Percentiles rank a stretch among this genome's conserved stretches.
phyloP scores from a whole-genome alignment of 2,888 invertebrate species.

The Cephus pulcher region DNA sequence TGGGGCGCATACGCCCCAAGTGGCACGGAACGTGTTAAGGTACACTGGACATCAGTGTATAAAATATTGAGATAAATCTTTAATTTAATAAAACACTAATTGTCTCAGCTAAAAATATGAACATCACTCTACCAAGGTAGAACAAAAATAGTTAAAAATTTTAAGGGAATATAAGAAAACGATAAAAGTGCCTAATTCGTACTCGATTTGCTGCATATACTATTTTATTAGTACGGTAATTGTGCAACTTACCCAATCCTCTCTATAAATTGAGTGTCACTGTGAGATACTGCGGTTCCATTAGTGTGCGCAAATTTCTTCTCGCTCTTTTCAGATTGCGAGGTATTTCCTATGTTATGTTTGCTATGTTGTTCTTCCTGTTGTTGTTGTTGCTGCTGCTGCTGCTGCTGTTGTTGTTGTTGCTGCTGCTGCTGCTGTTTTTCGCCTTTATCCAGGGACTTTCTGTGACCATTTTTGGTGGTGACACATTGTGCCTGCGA shows the following conservation, averaged over 20 bases:
- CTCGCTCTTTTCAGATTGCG: slow-evolving; percentile 60
- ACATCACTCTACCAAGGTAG: neutral
- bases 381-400: neutral
- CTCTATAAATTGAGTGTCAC: slow-evolving; percentile 68
- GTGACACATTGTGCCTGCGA: slow-evolving; percentile 55
- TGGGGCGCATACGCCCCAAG: too few species aligned
- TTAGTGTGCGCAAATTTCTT: slow-evolving; percentile 66
- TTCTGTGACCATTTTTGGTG: slow-evolving; percentile 70
- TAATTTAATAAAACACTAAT: neutral
- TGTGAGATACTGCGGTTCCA: slow-evolving; percentile 62
- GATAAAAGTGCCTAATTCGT: neutral
- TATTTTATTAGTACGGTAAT: neutral
- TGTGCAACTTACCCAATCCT: slow-evolving; percentile 59
- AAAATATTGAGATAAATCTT: neutral
- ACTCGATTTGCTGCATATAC: neutral
- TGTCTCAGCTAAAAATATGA: neutral
- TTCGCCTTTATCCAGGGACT: slow-evolving; percentile 69
- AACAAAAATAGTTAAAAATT: neutral
- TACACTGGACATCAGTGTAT: neutral
- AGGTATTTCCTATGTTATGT: slow-evolving; percentile 54
- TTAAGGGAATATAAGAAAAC: neutral
- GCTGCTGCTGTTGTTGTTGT: slow-evolving; percentile 5
- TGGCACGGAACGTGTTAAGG: neutral
- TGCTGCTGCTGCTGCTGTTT: slow-evolving; percentile 48
- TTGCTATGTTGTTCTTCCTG: slow-evolving; percentile 58